Evolutionary conservation across 2,888 invertebrate species (phyloP).

Genomic region (Lasius platythorax): DNA sequence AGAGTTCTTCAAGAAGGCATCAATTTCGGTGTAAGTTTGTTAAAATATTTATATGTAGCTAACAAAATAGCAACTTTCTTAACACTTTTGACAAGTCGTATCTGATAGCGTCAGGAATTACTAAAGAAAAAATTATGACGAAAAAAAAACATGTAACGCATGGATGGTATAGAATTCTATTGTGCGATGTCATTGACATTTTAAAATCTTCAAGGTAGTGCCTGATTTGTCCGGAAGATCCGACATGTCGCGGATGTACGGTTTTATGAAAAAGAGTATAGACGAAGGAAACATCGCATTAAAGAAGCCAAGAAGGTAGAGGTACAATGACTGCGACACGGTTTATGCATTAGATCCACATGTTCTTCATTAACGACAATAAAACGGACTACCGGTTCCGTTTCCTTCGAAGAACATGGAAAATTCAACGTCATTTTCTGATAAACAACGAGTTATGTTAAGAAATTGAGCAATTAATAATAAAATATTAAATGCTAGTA

Average conservation of each 20-base stretch:
- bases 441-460: conserved; percentile 32
- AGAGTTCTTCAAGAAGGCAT: not conserved
- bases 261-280: conserved; percentile 56
- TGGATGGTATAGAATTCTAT: not conserved
- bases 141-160: not conserved
- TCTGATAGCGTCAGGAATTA: not conserved
- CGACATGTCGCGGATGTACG: conserved; percentile 56
- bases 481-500: not conserved
- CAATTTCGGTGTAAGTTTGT: not conserved
- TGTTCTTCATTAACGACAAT: conserved; percentile 84
- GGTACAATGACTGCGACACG: conserved; percentile 78
- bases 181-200: not conserved
- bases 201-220: conserved; percentile 24
- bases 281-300: conserved; percentile 74
- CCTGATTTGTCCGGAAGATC: conserved; percentile 46
- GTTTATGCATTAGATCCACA: conserved; percentile 85
- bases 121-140: not conserved
- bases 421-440: conserved; percentile 74
- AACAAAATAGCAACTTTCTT: not conserved
- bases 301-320: conserved; percentile 80
- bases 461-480: not conserved
- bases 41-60: not conserved
- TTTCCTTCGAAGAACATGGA: conserved; percentile 73
- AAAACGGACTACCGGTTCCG: conserved; percentile 74
- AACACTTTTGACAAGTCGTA: not conserved